phyloP scores from a whole-genome alignment of 2,888 invertebrate genomes.

The Lasioglossum villosulum region DNA sequence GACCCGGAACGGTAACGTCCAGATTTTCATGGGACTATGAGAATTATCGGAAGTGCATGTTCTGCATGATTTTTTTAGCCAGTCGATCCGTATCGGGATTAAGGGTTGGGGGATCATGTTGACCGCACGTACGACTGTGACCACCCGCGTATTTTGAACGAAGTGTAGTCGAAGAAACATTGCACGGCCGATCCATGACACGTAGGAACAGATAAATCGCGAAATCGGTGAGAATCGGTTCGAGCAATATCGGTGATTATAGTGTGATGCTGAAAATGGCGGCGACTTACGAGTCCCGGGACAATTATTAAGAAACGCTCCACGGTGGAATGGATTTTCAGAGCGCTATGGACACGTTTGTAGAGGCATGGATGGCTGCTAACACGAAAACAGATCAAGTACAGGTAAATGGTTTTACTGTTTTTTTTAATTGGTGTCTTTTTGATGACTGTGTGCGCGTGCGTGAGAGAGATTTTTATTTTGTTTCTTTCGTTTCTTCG shows the following conservation, averaged over 20 bases:
- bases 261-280: conserved; percentile 71
- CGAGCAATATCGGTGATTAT: conserved; percentile 38
- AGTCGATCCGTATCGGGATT: neutral
- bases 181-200: neutral
- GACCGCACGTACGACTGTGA: conserved; percentile 1
- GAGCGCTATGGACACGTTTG: conserved; percentile 99
- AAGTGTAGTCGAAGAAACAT: conserved; percentile 10
- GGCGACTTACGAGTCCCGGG: conserved; percentile 71
- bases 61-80: neutral
- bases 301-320: conserved; percentile 68
- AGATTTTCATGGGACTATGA: neutral
- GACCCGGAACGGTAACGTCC: neutral
- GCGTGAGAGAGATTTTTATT: neutral
- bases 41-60: conserved; percentile 14
- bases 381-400: conserved; percentile 88
- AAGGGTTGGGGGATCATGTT: neutral
- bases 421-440: neutral
- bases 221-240: conserved; percentile 42
- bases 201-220: conserved; percentile 1
- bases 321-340: conserved; percentile 94
- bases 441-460: neutral
- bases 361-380: conserved; percentile 98
- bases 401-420: conserved; percentile 75
- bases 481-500: neutral
- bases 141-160: neutral